Evolutionary conservation across 2,888 invertebrate genomes (phyloP), one percentile per base, ranked within the genome.

Genomic region (Tetropium fuscum): DNA sequence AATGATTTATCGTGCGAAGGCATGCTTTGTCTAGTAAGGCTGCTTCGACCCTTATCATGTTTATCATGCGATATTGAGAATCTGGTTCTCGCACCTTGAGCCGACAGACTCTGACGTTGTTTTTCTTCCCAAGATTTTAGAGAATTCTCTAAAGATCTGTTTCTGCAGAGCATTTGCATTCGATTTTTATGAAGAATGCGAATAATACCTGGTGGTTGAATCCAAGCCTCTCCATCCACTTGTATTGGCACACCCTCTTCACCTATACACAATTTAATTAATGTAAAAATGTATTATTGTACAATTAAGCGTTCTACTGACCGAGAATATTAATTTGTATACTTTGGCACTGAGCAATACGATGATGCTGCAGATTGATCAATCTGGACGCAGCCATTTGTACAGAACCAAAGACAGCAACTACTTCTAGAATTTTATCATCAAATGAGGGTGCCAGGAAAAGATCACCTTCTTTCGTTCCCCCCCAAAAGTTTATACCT

Each of bases 401-500:
- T 8, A 97, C 95, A 0, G 97, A 95, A 0, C 98, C 97, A 81
- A 97, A 98, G 0, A 98, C 97, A 4, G 98, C 98, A 8, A 98
- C 97, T 6, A 98, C 98, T 86, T 98, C 98, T 43, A 98, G 84
- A 60, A 98, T 92, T 56, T 94, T 90, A 82, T 98, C 98, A 81
- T 98, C 98, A 77, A 98, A 97, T 8, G 95, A 94, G 2, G 97
- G 97, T 0, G 95, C 91, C 10, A 95, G 83, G 77, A 98, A 98
- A 47, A 94, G 87, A 75, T 96, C 96, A 71, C 95, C 95, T 71
- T 93, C 94, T 76, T 95, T 92, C 1, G 90, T 91, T 3, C 94
- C 94, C 47, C 98, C 98, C 98, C 98, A 98, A 81, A 98, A 98
- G 82, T 98, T 98, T 20, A 97, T 96, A 40, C 98, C 98, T 3